Percentiles rank a stretch among this genome's conserved stretches.
Evolutionary conservation across 2,113 vertebrate species (phyloP).

Genomic region (Stomatorhinus ivindoensis): DNA sequence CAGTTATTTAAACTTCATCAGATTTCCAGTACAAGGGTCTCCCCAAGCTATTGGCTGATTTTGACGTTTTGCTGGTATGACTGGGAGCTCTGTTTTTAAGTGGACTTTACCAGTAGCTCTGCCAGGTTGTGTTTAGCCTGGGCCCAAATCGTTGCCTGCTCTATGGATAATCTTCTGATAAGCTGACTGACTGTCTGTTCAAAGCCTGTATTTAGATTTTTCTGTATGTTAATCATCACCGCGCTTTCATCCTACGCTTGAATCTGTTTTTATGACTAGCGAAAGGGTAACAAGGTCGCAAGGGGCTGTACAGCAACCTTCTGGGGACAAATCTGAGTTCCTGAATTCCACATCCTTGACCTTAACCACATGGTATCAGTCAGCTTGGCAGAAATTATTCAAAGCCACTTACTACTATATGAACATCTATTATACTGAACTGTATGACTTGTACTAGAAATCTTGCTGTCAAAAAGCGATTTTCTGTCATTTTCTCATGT

Average conservation of each 20-base stretch:
- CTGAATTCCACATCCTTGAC: background rate
- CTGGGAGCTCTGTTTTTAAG: background rate
- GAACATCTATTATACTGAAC: background rate
- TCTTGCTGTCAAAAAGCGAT: background rate
- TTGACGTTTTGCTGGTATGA: background rate
- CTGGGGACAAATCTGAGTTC: background rate
- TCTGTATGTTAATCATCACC: background rate
- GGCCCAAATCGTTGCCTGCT: background rate
- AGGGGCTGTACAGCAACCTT: background rate
- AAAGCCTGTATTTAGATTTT: background rate
- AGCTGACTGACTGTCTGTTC: background rate
- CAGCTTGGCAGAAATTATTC: background rate
- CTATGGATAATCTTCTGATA: background rate
- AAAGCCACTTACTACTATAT: background rate
- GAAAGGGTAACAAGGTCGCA: background rate
- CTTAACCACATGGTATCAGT: background rate
- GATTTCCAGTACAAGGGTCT: background rate
- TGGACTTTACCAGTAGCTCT: background rate
- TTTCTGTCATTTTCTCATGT: background rate
- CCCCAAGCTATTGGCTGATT: background rate
- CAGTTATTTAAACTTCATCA: background rate
- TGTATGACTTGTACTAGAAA: background rate
- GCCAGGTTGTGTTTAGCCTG: background rate
- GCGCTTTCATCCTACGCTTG: background rate
- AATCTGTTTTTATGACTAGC: background rate